Conservation (phyloP, 2,113 vertebrate species). For the Crotophaga sulcirostris region DNA sequence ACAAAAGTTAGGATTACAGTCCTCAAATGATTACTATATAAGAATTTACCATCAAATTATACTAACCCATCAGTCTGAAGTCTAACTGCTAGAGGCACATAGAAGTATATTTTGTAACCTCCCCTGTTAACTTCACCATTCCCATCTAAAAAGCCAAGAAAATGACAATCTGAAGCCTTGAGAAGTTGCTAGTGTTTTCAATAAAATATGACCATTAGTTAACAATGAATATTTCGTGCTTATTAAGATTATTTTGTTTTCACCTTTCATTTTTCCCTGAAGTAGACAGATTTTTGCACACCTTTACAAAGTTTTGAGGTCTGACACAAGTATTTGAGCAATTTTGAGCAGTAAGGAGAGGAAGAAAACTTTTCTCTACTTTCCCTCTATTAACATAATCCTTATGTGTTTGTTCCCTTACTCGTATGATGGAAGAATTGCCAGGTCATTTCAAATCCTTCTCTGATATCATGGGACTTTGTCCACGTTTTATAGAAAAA, state of each 20-base stretch:
- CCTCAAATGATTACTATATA: neutral
- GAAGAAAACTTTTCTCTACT: neutral
- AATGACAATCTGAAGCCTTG: neutral
- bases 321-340: neutral
- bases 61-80: neutral
- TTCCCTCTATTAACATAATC: neutral
- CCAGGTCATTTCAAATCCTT: neutral
- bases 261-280: neutral
- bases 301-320: accelerated
- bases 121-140: neutral
- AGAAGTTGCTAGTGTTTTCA: neutral
- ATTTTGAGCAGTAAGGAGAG: accelerated
- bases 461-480: neutral
- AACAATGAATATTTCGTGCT: neutral
- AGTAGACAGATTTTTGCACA: neutral
- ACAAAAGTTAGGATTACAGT: neutral
- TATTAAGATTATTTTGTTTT: neutral
- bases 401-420: neutral
- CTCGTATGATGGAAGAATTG: neutral
- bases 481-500: accelerated
- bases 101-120: neutral
- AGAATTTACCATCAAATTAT: neutral
- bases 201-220: neutral
- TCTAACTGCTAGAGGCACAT: neutral
- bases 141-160: neutral